phyloP scores from a whole-genome alignment of 2,113 vertebrate genomes.

The Oplegnathus fasciatus region DNA sequence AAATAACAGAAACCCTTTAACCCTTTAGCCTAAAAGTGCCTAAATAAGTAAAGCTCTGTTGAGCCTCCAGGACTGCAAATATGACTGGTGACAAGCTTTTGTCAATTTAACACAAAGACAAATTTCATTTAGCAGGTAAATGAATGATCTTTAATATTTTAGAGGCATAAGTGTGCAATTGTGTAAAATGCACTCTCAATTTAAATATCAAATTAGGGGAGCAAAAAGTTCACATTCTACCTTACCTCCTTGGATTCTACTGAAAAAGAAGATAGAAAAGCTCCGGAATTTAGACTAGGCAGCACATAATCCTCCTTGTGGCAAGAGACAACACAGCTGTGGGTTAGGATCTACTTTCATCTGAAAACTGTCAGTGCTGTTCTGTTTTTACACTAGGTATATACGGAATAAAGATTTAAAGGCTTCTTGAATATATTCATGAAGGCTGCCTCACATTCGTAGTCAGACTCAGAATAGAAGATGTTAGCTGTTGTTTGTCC shows the following conservation, averaged over 20 bases:
- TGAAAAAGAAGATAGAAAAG: not conserved
- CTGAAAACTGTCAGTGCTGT: not conserved
- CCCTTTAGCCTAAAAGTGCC: not conserved
- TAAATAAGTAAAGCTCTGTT: not conserved
- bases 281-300: not conserved
- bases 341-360: not conserved
- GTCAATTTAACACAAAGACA: not conserved
- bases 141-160: not conserved
- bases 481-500: slow-evolving; percentile 22
- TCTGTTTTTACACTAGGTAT: not conserved
- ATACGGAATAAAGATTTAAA: not conserved
- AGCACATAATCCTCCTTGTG: not conserved
- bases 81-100: not conserved
- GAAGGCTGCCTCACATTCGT: not conserved
- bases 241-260: not conserved
- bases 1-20: not conserved
- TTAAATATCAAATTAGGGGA: not conserved
- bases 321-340: slow-evolving; percentile 34
- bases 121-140: not conserved
- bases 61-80: not conserved
- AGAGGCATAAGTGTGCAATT: not conserved
- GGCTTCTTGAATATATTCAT: slow-evolving; percentile 31
- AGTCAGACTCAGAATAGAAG: not conserved
- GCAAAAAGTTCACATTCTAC: not conserved
- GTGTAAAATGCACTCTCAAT: not conserved